Percentiles rank a stretch among this genome's conserved stretches.
These are phyloP conservation scores for Diadegma fenestrale DNA, from an alignment of 2,888 invertebrate species.

Conservation along the genomic window DNA sequence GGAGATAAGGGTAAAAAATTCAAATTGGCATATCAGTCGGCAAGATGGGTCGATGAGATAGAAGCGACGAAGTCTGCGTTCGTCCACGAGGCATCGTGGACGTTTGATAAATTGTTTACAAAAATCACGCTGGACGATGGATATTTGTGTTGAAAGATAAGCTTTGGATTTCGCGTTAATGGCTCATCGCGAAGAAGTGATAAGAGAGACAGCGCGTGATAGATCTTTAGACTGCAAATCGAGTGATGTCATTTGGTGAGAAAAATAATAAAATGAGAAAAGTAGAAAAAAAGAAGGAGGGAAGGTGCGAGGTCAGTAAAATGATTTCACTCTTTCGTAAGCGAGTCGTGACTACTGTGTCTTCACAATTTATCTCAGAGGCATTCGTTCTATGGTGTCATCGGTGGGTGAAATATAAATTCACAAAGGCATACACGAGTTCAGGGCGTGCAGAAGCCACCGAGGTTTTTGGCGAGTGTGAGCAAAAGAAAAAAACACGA, in stretches of 20 bases:
- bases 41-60: conserved; percentile 12
- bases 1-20: background rate
- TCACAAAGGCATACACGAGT: conserved; percentile 20
- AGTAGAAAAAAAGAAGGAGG: background rate
- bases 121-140: conserved; percentile 42
- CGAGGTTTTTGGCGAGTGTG: conserved; percentile 24
- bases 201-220: conserved; percentile 33
- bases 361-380: background rate
- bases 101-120: conserved; percentile 42
- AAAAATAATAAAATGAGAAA: background rate
- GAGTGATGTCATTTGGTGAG: background rate
- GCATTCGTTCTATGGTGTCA: conserved; percentile 28
- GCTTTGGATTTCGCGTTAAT: conserved; percentile 52
- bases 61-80: background rate
- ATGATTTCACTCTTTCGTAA: conserved; percentile 45
- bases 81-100: conserved; percentile 35
- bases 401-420: conserved; percentile 52
- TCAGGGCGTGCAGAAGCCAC: conserved; percentile 27
- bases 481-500: background rate
- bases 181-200: conserved; percentile 27
- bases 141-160: conserved; percentile 38
- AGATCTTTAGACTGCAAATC: conserved; percentile 31
- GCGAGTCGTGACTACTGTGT: conserved; percentile 37
- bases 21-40: conserved; percentile 35
- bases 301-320: background rate